Conservation (phyloP, 1,140 invertebrate genomes). For the Mya arenaria region DNA sequence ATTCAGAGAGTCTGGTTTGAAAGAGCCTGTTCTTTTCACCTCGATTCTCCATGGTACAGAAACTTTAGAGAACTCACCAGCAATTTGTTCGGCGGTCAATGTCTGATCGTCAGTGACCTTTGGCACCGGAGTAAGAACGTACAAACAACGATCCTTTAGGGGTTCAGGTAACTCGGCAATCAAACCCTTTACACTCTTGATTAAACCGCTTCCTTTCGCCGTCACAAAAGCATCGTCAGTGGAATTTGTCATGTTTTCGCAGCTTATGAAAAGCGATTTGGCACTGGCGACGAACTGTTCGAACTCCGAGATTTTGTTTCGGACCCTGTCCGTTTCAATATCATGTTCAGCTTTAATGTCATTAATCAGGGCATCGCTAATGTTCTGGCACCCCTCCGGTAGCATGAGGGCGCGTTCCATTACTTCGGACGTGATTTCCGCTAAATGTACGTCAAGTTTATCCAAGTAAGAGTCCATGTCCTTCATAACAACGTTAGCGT, state of each 20-base stretch:
- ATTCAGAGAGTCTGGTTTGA: slow-evolving; percentile 36
- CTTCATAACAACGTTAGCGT: slow-evolving; percentile 33
- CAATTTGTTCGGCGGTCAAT: slow-evolving; percentile 9
- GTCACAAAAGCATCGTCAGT: slow-evolving; percentile 17
- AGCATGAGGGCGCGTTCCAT: slow-evolving; percentile 2
- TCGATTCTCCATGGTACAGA: slow-evolving; percentile 51
- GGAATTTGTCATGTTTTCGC: slow-evolving; percentile 35
- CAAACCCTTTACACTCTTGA: neutral
- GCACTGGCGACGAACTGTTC: slow-evolving; percentile 42
- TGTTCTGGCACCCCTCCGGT: slow-evolving; percentile 4
- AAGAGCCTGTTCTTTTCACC: slow-evolving; percentile 33
- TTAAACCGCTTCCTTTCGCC: neutral
- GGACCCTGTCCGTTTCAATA: slow-evolving; percentile 10
- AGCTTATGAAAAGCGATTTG: slow-evolving; percentile 19
- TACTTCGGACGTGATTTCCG: slow-evolving; percentile 34
- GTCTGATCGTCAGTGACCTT: neutral
- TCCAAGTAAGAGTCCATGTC: slow-evolving; percentile 40
- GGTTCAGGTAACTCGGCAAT: neutral
- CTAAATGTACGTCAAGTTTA: slow-evolving; percentile 21
- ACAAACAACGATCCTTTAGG: slow-evolving; percentile 19
- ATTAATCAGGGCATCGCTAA: neutral
- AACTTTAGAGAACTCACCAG: slow-evolving; percentile 35
- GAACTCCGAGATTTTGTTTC: slow-evolving; percentile 44
- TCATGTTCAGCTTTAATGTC: slow-evolving; percentile 34
- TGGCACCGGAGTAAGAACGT: slow-evolving; percentile 13